Evolutionary conservation across 2,888 invertebrate species (phyloP).

Genomic region (Harpalus rufipes): DNA sequence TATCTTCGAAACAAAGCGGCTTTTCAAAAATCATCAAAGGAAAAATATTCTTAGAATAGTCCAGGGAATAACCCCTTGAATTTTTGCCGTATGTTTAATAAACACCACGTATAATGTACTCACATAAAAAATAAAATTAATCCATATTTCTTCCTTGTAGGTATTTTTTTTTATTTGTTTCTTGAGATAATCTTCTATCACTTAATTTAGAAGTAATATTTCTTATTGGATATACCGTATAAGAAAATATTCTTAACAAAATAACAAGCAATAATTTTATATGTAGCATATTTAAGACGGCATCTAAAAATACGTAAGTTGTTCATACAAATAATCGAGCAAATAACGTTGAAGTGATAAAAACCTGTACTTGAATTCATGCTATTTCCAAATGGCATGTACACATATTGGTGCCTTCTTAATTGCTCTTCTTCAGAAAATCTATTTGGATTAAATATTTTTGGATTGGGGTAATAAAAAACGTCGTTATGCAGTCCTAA

Average conservation of each 20-base stretch:
- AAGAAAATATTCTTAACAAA: constrained; percentile 10
- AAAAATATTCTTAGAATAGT: no score
- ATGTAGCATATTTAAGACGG: background rate
- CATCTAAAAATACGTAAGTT: background rate
- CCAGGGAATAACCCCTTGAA: no score
- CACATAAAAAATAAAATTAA: no score
- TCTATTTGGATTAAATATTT: constrained; percentile 70
- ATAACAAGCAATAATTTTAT: background rate
- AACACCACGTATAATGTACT: no score
- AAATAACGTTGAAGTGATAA: background rate
- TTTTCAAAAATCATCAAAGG: no score
- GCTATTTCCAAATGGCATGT: constrained; percentile 71
- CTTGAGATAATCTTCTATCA: background rate
- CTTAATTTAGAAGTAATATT: background rate
- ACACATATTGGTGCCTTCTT: constrained; percentile 68
- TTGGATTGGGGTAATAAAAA: constrained; percentile 11
- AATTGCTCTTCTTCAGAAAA: constrained; percentile 70
- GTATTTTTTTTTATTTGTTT: background rate
- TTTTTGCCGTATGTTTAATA: no score
- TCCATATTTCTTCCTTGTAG: no score
- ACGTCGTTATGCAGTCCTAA: constrained; percentile 42
- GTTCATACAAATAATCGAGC: background rate
- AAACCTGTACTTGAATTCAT: constrained; percentile 31
- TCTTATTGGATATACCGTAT: background rate
- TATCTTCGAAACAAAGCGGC: no score